Percentiles rank a stretch among this genome's conserved stretches.
These are phyloP conservation scores for Nymphalis c-album DNA, from an alignment of 2,888 invertebrate genomes.

Conservation along the genomic window DNA sequence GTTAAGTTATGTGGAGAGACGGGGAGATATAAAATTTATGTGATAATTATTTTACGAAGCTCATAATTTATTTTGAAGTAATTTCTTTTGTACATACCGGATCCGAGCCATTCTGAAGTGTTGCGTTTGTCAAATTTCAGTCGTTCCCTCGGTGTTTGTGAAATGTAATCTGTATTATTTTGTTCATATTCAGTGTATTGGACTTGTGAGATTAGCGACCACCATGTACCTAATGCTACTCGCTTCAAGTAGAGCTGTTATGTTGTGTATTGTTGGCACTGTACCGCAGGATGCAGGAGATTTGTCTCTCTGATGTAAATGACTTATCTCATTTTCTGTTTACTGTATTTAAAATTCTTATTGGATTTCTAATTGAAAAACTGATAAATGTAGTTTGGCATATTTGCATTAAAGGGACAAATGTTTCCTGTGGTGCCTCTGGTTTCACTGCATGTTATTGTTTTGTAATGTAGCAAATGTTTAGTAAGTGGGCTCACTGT, in stretches of 20 bases:
- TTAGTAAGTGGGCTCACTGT: conserved; percentile 39
- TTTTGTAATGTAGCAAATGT: conserved; percentile 67
- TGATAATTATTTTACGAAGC: conserved; percentile 81
- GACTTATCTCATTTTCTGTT: conserved; percentile 26
- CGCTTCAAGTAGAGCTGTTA: conserved; percentile 71
- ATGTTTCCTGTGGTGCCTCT: conserved; percentile 43
- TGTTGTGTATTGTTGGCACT: conserved; percentile 68
- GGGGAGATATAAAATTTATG: conserved; percentile 76
- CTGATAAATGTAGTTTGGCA: conserved; percentile 40
- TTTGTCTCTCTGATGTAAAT: conserved; percentile 33
- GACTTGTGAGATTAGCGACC: conserved; percentile 61
- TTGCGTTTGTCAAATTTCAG: conserved; percentile 44
- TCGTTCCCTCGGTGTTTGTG: conserved; percentile 54
- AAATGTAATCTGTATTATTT: conserved; percentile 61
- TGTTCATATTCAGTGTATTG: conserved; percentile 59
- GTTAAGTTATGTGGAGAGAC: conserved; percentile 74
- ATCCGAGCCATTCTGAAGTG: conserved; percentile 51
- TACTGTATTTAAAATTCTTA: conserved; percentile 48
- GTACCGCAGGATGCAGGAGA: conserved; percentile 53
- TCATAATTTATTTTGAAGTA: conserved; percentile 80
- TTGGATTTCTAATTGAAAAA: conserved; percentile 53
- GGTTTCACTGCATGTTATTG: conserved; percentile 63
- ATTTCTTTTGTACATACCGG: conserved; percentile 76
- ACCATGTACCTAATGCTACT: conserved; percentile 72
- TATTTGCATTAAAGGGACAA: conserved; percentile 43